A percentile compares a stretch with the other conserved stretches of the same genome.
Evolutionary conservation across 2,797 vertebrate species (phyloP).

Genomic region (Euthynnus affinis): DNA sequence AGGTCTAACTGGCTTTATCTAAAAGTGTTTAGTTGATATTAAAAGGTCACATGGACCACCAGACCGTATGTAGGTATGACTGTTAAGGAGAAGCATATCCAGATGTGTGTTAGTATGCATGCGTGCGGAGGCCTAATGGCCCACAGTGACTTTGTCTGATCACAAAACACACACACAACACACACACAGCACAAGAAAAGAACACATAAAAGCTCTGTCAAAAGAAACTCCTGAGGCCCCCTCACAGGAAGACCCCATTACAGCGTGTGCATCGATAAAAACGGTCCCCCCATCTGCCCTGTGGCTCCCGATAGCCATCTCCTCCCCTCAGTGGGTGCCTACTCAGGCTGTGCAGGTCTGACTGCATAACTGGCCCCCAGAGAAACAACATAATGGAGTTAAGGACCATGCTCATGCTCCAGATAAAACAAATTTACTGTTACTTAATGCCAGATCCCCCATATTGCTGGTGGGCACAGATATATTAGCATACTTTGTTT

Average conservation of each 20-base stretch:
- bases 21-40: conserved; percentile 55
- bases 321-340: conserved; percentile 77
- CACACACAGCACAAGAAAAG: conserved; percentile 48
- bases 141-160: conserved; percentile 70
- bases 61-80: conserved; percentile 63
- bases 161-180: conserved; percentile 42
- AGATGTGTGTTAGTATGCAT: conserved; percentile 74
- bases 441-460: conserved; percentile 67
- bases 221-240: conserved; percentile 70
- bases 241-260: conserved; percentile 81
- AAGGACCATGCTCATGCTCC: conserved; percentile 67
- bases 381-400: conserved; percentile 75
- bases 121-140: conserved; percentile 73
- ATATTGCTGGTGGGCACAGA: conserved; percentile 52
- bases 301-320: conserved; percentile 81
- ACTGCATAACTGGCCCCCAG: conserved; percentile 69
- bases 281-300: conserved; percentile 65
- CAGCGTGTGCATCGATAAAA: conserved; percentile 67
- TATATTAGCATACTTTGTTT: conserved; percentile 40
- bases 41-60: conserved; percentile 66
- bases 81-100: conserved; percentile 72
- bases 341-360: conserved; percentile 70
- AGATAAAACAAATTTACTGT: conserved; percentile 74
- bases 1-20: conserved; percentile 60
- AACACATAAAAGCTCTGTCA: conserved; percentile 69